Conservation (phyloP, 2,113 vertebrate genomes). For the Bufo bufo region DNA sequence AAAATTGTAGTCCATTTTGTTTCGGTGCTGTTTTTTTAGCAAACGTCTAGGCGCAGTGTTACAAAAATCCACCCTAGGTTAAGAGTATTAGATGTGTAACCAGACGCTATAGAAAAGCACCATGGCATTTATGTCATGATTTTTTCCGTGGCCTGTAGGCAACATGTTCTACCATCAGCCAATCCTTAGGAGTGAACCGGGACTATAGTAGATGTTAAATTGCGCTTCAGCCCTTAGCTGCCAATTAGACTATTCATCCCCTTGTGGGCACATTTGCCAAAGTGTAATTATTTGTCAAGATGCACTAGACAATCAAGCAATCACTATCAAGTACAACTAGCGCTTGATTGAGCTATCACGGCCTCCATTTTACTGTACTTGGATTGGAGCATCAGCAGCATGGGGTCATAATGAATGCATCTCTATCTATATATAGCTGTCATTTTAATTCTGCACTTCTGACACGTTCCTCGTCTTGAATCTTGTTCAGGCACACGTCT, state of each 20-base stretch:
- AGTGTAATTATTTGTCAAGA: conserved; percentile 13
- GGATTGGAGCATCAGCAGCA: conserved; percentile 7
- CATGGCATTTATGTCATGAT: background rate
- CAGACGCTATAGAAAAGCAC: background rate
- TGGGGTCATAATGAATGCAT: background rate
- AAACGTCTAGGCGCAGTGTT: too few species aligned
- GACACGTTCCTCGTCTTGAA: background rate
- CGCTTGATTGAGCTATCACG: conserved; percentile 37
- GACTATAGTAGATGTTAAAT: background rate
- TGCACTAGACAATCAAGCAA: conserved; percentile 44
- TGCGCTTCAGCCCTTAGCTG: background rate
- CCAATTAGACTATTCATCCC: conserved; percentile 1
- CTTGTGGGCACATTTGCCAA: background rate
- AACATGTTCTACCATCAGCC: background rate
- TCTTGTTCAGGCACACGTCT: conserved; percentile 84
- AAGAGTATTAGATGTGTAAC: background rate
- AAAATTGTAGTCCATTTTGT: too few species aligned
- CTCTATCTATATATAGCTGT: background rate
- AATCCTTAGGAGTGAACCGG: background rate
- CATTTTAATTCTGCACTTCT: background rate
- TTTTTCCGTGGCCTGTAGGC: background rate
- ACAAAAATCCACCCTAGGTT: too few species aligned
- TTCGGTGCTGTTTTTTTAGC: too few species aligned
- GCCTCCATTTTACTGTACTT: conserved; percentile 6
- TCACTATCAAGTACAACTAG: background rate